Conservation (phyloP, 1,140 invertebrate genomes). For the Aleiodes sp. region DNA sequence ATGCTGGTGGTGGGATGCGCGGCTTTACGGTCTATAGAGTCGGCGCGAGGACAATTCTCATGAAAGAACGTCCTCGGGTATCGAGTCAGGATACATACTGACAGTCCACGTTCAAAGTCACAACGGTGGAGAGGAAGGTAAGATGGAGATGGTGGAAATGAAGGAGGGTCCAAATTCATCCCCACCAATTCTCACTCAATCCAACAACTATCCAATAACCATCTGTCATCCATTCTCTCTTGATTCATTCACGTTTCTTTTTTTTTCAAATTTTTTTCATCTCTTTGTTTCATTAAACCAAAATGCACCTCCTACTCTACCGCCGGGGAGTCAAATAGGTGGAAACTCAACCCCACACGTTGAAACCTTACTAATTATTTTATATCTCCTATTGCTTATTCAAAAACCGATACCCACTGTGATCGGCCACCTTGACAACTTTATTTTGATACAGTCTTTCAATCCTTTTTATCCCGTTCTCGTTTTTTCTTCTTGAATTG, state of each 20-base stretch:
- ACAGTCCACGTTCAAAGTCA: not conserved
- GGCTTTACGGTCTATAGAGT: constrained; percentile 14
- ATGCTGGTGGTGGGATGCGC: constrained; percentile 25
- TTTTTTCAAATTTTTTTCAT: constrained; percentile 17
- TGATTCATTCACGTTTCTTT: constrained; percentile 43
- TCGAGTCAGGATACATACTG: constrained; percentile 46
- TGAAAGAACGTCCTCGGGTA: constrained; percentile 46
- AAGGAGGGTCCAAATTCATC: constrained; percentile 46
- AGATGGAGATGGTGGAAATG: constrained; percentile 39
- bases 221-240: constrained; percentile 41
- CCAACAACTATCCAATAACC: constrained; percentile 47
- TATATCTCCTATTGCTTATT: not conserved
- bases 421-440: not conserved
- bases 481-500: no score
- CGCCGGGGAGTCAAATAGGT: not conserved
- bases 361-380: constrained; percentile 26
- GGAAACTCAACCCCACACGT: constrained; percentile 26
- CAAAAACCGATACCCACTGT: not conserved
- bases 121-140: constrained; percentile 36
- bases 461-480: no score
- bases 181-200: constrained; percentile 39
- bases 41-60: constrained; percentile 24
- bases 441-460: not conserved
- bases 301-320: constrained; percentile 15
- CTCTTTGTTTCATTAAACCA: no score